Conservation (phyloP, 2,888 invertebrate species). For the Trichogramma dendrolimi region DNA sequence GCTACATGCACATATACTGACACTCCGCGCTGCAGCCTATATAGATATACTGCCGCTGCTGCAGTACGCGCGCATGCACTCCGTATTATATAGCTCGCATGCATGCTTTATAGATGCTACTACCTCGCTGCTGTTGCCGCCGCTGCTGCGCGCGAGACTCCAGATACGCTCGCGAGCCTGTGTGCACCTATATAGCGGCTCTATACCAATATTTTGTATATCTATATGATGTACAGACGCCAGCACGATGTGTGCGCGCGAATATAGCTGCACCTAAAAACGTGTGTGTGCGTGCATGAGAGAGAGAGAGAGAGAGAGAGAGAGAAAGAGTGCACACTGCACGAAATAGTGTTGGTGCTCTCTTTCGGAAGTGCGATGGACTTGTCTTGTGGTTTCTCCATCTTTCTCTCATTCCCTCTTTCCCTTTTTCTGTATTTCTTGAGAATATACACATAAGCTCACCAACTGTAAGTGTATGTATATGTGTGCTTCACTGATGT, state of each 20-base stretch:
- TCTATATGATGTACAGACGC: too few relatives aligned
- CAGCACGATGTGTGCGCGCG: too few relatives aligned
- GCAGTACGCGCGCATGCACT: background rate
- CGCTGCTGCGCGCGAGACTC: constrained; percentile 20
- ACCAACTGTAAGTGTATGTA: too few relatives aligned
- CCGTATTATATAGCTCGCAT: constrained; percentile 4
- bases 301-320: background rate
- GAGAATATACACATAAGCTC: too few relatives aligned
- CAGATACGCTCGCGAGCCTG: background rate
- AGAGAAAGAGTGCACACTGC: background rate
- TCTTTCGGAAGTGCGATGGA: constrained; percentile 13
- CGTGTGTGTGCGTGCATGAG: background rate
- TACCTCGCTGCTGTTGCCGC: constrained; percentile 7
- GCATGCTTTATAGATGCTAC: background rate
- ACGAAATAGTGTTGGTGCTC: background rate
- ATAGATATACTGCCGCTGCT: too few relatives aligned
- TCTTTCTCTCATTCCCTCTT: background rate
- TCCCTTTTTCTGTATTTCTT: background rate
- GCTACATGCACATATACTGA: background rate
- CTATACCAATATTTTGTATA: too few relatives aligned
- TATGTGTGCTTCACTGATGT: too few relatives aligned
- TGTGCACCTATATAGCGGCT: too few relatives aligned
- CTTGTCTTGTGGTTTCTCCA: background rate
- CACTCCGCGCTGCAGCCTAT: too few relatives aligned
- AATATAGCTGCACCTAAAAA: too few relatives aligned